Percentiles rank a stretch among this genome's conserved stretches.
These are phyloP conservation scores for Acinonyx jubatus DNA, from an alignment of 2,113 vertebrate species.

Conservation along the genomic window DNA sequence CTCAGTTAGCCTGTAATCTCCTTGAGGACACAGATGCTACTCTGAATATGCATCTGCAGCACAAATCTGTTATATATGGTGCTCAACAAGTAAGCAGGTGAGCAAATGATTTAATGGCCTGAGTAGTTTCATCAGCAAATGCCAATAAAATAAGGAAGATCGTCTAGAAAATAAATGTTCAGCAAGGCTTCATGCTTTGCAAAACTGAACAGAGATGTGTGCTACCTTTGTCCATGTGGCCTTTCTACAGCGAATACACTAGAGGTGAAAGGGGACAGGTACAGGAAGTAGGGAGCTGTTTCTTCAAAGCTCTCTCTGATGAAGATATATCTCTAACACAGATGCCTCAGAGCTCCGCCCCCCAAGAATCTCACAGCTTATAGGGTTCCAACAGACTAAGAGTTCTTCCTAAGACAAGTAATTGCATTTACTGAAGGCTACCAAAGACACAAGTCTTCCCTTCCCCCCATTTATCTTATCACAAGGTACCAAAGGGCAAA, in stretches of 20 bases:
- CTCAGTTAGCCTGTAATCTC: neutral
- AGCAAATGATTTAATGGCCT: constrained; percentile 1
- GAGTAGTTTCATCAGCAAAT: neutral
- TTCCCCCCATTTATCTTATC: neutral
- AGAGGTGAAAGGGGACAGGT: neutral
- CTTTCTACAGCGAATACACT: neutral
- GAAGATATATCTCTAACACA: neutral
- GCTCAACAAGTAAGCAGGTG: neutral
- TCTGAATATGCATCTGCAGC: neutral
- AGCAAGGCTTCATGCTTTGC: neutral
- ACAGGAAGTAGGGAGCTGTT: neutral
- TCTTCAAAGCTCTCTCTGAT: neutral
- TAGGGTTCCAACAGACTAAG: neutral
- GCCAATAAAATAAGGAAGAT: neutral
- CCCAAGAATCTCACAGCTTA: neutral
- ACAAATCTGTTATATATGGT: neutral
- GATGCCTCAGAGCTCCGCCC: neutral
- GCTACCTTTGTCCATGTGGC: neutral
- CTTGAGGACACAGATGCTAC: neutral
- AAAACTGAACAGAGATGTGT: neutral
- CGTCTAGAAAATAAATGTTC: neutral
- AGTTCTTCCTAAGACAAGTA: neutral
- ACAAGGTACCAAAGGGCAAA: neutral
- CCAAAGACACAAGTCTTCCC: constrained; percentile 4
- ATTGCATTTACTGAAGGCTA: neutral